Evolutionary conservation across 2,888 invertebrate species (phyloP).

Genomic region (Calameuta pallipes): DNA sequence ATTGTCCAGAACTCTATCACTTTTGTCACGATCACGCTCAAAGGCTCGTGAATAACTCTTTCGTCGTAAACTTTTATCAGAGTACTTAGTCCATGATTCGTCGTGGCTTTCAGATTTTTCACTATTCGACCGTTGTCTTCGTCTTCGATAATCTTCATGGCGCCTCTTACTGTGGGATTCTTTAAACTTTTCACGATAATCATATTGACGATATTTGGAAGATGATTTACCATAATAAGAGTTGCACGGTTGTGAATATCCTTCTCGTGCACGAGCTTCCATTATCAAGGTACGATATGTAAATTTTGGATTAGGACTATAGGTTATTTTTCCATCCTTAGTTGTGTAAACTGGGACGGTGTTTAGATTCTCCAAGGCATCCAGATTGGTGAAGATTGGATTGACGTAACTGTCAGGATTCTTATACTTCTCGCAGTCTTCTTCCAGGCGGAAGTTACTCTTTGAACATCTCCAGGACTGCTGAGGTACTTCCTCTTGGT

Average conservation of each 20-base stretch:
- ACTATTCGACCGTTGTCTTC: conserved; percentile 7
- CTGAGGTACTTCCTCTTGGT: conserved; percentile 15
- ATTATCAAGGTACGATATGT: conserved; percentile 54
- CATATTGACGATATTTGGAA: not conserved
- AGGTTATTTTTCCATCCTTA: conserved; percentile 63
- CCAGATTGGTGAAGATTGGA: conserved; percentile 48
- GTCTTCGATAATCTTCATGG: not conserved
- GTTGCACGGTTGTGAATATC: conserved; percentile 22
- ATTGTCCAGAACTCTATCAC: conserved; percentile 13
- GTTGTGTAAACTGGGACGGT: conserved; percentile 62
- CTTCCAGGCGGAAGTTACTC: conserved; percentile 10
- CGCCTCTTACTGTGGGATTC: not conserved
- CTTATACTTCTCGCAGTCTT: conserved; percentile 17
- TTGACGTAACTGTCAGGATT: conserved; percentile 47
- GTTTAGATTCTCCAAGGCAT: conserved; percentile 52
- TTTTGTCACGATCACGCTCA: conserved; percentile 8
- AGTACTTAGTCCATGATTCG: conserved; percentile 13
- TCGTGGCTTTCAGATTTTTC: conserved; percentile 8
- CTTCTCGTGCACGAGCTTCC: conserved; percentile 52
- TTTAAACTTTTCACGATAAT: not conserved
- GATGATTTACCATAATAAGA: conserved; percentile 20
- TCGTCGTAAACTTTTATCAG: not conserved
- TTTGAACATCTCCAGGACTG: conserved; percentile 15
- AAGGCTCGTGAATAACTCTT: conserved; percentile 1
- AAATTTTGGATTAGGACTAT: conserved; percentile 60